Evolutionary conservation across 2,797 vertebrate genomes (phyloP).

Genomic region (Diplodus puntazzo): DNA sequence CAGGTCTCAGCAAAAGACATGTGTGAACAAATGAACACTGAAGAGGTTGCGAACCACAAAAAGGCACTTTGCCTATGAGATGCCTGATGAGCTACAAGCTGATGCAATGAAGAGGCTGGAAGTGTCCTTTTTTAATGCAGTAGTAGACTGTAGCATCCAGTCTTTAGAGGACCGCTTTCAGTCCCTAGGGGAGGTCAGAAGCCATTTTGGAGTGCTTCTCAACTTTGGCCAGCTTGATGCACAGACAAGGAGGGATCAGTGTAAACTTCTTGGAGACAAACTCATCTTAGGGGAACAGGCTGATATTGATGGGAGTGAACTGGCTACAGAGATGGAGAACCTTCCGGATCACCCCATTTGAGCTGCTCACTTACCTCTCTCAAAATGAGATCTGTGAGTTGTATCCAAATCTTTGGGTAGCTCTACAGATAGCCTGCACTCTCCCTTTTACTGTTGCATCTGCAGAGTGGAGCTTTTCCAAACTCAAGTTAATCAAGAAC

Average conservation of each 20-base stretch:
- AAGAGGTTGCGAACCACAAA: slow-evolving; percentile 23
- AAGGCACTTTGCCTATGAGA: slow-evolving; percentile 24
- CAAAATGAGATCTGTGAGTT: slow-evolving; percentile 20
- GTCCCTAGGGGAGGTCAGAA: not conserved
- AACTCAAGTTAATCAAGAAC: not conserved
- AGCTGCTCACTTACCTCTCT: slow-evolving; percentile 2
- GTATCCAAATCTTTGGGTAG: slow-evolving; percentile 12
- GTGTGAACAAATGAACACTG: slow-evolving; percentile 1
- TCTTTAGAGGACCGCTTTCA: slow-evolving; percentile 17
- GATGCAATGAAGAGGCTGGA: slow-evolving; percentile 28
- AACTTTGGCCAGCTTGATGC: slow-evolving; percentile 18
- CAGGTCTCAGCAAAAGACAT: not conserved
- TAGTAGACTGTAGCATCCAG: slow-evolving; percentile 23
- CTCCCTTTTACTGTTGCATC: not conserved
- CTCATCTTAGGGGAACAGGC: not conserved
- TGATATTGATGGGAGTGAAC: slow-evolving; percentile 1
- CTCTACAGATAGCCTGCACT: not conserved
- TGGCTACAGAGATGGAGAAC: not conserved
- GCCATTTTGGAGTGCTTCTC: not conserved
- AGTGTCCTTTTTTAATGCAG: not conserved
- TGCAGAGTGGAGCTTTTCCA: slow-evolving; percentile 1
- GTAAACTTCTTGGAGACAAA: slow-evolving; percentile 5
- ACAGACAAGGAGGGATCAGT: not conserved
- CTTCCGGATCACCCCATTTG: slow-evolving; percentile 12
- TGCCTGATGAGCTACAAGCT: slow-evolving; percentile 18